Percentiles rank a stretch among this genome's conserved stretches.
phyloP scores from a whole-genome alignment of 2,888 invertebrate species.

The Bellardia pandia region DNA sequence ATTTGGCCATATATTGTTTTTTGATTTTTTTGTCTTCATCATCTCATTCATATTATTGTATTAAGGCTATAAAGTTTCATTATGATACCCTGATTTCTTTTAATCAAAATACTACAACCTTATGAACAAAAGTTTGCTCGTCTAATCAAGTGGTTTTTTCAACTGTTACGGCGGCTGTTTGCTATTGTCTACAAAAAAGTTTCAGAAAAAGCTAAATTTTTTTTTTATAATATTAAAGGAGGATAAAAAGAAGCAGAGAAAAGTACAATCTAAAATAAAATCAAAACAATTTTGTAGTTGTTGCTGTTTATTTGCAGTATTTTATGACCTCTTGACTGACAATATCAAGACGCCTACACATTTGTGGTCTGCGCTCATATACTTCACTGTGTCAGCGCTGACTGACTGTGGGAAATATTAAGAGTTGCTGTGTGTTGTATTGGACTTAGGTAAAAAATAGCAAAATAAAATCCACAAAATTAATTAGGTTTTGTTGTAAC shows the following conservation, averaged over 20 bases:
- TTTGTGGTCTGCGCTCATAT: constrained; percentile 72
- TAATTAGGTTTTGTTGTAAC: constrained; percentile 64
- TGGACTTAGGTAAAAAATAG: background rate
- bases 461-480: constrained; percentile 44
- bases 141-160: constrained; percentile 61
- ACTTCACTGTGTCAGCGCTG: background rate
- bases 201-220: background rate
- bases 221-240: constrained; percentile 25
- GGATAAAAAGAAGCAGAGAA: background rate
- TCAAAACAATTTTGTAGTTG: constrained; percentile 54
- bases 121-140: constrained; percentile 22
- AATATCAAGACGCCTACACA: constrained; percentile 82
- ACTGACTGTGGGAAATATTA: constrained; percentile 66
- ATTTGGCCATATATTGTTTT: constrained; percentile 25
- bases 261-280: constrained; percentile 54
- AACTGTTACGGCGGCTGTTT: background rate
- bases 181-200: background rate
- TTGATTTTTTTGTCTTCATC: constrained; percentile 1
- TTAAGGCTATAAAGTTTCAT: constrained; percentile 62
- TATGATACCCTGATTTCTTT: constrained; percentile 57
- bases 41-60: constrained; percentile 43
- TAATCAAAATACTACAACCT: constrained; percentile 5
- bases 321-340: constrained; percentile 81
- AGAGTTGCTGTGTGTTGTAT: constrained; percentile 14
- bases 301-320: constrained; percentile 52